These are phyloP conservation scores for Asbolus verrucosus DNA, from an alignment of 1,140 invertebrate species.

Conservation along the genomic window DNA sequence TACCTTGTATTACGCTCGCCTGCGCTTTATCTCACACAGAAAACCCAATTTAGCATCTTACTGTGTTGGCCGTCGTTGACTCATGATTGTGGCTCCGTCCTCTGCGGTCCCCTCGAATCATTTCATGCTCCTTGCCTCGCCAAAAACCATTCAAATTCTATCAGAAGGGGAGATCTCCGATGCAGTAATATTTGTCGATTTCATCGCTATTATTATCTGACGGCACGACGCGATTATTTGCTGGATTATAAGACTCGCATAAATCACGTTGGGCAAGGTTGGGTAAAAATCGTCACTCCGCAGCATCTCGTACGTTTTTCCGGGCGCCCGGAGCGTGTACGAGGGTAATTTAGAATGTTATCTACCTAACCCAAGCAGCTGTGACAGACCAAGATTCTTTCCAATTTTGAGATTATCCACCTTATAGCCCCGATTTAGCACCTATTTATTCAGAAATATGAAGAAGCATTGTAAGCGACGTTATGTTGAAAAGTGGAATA, in stretches of 20 bases:
- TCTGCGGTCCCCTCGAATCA: conserved; percentile 34
- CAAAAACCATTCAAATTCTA: conserved; percentile 38
- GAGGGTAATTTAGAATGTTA: too few species aligned
- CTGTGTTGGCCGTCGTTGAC: conserved; percentile 26
- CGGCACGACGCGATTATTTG: conserved; percentile 17
- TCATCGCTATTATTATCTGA: conserved; percentile 19
- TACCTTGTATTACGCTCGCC: conserved; percentile 27
- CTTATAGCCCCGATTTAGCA: too few species aligned
- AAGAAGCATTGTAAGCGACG: too few species aligned
- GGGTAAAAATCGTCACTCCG: too few species aligned
- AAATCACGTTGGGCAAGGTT: neutral
- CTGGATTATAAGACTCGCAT: conserved; percentile 16
- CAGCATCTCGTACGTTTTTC: too few species aligned
- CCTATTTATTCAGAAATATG: too few species aligned
- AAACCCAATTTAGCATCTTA: conserved; percentile 42
- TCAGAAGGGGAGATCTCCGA: conserved; percentile 10
- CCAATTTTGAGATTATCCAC: too few species aligned
- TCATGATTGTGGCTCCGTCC: too few species aligned
- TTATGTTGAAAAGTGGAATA: too few species aligned
- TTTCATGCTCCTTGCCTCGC: conserved; percentile 36
- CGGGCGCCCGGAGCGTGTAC: too few species aligned
- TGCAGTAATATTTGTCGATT: conserved; percentile 28
- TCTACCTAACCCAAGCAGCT: too few species aligned
- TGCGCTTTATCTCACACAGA: conserved; percentile 41
- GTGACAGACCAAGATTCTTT: too few species aligned